Evolutionary conservation across 2,113 vertebrate genomes (phyloP), one percentile per base, ranked within the genome.

Genomic region (Tricholaema leucomelas): DNA sequence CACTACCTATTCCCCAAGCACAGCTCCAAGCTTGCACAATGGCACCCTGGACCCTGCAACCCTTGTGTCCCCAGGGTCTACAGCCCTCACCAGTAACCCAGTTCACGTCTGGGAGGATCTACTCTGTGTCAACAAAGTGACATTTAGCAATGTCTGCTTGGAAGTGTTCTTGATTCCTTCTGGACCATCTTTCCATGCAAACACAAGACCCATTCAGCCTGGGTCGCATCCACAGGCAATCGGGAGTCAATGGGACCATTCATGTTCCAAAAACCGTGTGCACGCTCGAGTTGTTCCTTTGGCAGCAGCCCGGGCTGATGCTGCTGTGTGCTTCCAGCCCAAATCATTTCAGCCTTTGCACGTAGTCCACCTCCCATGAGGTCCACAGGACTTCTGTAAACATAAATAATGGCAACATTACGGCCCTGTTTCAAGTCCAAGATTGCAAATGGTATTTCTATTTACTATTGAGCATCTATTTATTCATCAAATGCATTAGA

Each of bases 401-500:
- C 69, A 70, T 11, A 69, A 93, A 76, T 58, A 88, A 91, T 20
- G 36, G 74, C 80, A 65, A 61, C 28, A 58, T 81, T 61, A 81
- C 3, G 28, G 81, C 50, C 64, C 19, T 7, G 3, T 35, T 95
- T 79, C 5, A 2, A 16, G 2, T 61, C 86, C 44, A 9, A 63
- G 74, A 40, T 70, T 30, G 66, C 86, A 96, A 95, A 90, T 52
- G 44, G 84, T 27, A 63, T 86, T 91, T 90, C 74, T 91, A 2
- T 88, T 95, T 91, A 92, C 90, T 73, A 63, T 1, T 73, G 81
- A 91, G 77, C 74, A 81, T 56, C 73, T 90, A 65, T 90, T 92
- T 92, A 88, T 93, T 94, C 80, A 84, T 76, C 86, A 82, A 78
- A 82, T 42, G 50, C 87, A 92, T 91, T 95, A 91, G 87, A 89